These are phyloP conservation scores for Nesogale talazaci DNA, from an alignment of 2,113 vertebrate species.

Conservation along the genomic window DNA sequence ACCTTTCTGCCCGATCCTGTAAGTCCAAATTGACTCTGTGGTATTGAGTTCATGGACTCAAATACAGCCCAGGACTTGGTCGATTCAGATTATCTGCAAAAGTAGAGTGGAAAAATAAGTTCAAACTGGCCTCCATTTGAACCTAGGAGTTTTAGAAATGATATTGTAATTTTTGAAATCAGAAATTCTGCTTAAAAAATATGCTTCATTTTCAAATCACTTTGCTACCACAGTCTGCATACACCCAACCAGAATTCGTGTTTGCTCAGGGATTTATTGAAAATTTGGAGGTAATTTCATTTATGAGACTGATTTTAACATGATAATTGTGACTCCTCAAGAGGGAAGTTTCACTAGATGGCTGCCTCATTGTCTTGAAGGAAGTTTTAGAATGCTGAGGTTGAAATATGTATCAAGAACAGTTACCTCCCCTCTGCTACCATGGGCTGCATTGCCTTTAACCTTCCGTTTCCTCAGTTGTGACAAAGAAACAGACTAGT, in stretches of 20 bases:
- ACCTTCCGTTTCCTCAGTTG: constrained; percentile 42
- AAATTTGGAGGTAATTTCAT: constrained; percentile 48
- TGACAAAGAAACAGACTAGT: neutral
- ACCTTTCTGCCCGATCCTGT: too few species aligned
- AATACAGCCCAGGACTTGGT: neutral
- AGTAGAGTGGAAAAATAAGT: neutral
- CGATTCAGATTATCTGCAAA: constrained; percentile 2
- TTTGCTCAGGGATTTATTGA: constrained; percentile 53
- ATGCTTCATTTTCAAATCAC: constrained; percentile 36
- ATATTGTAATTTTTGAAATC: constrained; percentile 30
- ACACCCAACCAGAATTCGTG: neutral
- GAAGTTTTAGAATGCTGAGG: constrained; percentile 43
- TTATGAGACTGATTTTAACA: constrained; percentile 31
- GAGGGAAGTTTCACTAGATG: constrained; percentile 32
- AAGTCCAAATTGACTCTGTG: too few species aligned
- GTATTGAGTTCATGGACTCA: neutral
- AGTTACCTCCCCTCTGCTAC: neutral
- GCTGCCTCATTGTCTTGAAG: constrained; percentile 15
- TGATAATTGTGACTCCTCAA: constrained; percentile 13
- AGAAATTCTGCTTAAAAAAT: constrained; percentile 34
- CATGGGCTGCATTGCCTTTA: neutral
- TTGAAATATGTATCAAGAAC: neutral
- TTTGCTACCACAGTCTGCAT: neutral
- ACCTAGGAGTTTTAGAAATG: neutral
- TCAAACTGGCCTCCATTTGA: neutral